Evolutionary conservation across 2,888 invertebrate genomes (phyloP).

Genomic region (Bhutanitis thaidina): DNA sequence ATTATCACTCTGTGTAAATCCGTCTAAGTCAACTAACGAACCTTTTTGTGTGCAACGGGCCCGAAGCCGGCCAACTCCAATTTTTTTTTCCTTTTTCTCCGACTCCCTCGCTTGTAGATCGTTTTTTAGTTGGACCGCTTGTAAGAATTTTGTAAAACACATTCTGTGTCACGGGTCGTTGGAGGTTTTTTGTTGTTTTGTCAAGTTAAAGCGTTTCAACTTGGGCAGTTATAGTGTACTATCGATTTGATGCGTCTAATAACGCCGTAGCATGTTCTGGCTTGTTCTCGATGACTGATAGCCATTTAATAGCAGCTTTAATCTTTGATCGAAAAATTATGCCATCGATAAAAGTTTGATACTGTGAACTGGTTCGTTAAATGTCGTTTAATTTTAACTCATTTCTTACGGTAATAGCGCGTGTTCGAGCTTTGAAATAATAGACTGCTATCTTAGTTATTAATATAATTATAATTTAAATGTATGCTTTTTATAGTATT

Average conservation of each 20-base stretch:
- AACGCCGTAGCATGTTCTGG: conserved; percentile 10
- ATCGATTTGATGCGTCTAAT: conserved; percentile 21
- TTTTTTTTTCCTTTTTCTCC: conserved; percentile 27
- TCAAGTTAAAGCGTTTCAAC: conserved; percentile 20
- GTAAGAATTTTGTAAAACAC: conserved; percentile 53
- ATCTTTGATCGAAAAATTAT: conserved; percentile 15
- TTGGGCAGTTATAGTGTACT: conserved; percentile 15
- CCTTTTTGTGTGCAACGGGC: conserved; percentile 32
- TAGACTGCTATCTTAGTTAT: too few relatives aligned
- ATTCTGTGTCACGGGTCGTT: conserved; percentile 36
- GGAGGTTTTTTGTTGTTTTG: conserved; percentile 17
- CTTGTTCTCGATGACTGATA: conserved; percentile 16
- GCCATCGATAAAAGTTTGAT: neutral
- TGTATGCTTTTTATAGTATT: too few relatives aligned
- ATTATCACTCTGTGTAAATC: conserved; percentile 32
- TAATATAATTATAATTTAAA: too few relatives aligned
- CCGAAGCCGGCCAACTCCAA: conserved; percentile 19
- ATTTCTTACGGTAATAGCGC: too few relatives aligned
- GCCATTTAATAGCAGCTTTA: conserved; percentile 6
- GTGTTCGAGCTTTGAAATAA: too few relatives aligned
- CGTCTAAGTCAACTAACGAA: conserved; percentile 36
- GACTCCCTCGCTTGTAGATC: conserved; percentile 18
- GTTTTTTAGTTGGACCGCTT: conserved; percentile 31
- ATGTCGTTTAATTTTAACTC: neutral
- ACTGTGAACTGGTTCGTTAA: neutral